Evolutionary conservation across 2,888 invertebrate species (phyloP), one percentile per base, ranked within the genome.

Genomic region (Acanthopleura granulata): DNA sequence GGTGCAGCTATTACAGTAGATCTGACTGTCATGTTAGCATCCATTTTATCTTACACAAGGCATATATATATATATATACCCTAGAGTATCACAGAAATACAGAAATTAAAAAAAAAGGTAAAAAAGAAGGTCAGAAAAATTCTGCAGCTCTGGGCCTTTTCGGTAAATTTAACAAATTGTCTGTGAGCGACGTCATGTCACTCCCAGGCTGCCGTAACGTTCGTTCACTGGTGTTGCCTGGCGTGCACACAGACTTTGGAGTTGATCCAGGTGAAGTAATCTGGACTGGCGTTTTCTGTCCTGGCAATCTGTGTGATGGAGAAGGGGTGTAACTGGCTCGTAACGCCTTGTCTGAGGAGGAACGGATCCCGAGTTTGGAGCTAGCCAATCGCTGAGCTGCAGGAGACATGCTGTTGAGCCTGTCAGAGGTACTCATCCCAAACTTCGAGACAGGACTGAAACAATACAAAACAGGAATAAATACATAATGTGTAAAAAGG

Each of bases 371-470:
- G 1, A 95, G 90, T 83, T 93, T 93, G 29, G 93, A 91, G 0
- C 95, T 95, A 6, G 97, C 97, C 51, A 99, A 92, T 82, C 94
- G 93, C 80, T 95, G 94, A 0, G 98, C 99, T 0, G 99, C 99
- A 0, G 99, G 98, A 0, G 98, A 98, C 95, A 99, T 96, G 75
- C 95, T 94, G 6, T 94, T 94, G 61, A 98, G 91, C 0, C 97
- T 93, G 79, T 97, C 97, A 29, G 95, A 93, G 71, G 94, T 83
- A 62, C 84, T 85, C 40, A 80, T 77, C 9, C 87, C 84, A 75
- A 87, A 84, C 72, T 82, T 85, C 22, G 86, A 84, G 6, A 84
- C 81, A 29, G 89, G 88, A 50, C 87, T 89, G 84, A 29, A 85
- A 84, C 72, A 62, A 69, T 72, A 57, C 40, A 40, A 9, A 9